Base-by-base conservation (phyloP, 2,797 vertebrate genomes). In the Chloroceryle amazona region DNA sequence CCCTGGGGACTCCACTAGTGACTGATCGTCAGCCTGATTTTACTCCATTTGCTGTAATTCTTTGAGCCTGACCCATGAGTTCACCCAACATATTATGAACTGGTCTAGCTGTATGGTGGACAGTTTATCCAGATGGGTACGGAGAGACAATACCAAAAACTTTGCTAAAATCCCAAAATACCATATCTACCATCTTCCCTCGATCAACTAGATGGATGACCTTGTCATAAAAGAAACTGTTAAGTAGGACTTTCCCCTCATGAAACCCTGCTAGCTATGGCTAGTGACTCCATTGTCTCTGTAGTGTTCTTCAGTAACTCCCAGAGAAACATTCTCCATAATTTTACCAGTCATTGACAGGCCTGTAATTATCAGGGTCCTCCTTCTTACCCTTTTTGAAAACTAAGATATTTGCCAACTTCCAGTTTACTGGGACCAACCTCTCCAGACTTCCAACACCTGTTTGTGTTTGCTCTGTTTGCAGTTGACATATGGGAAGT, bases 41-140 rank as follows among this genome's bases (percentile, higher is more conserved):
- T 44, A 51, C 49, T 22, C 41, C 6, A 35, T 51, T 51, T 66
- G 9, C 2, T 29, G 6, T 3, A 44, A 44, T 3, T 11, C 14
- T 51, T 31, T 35, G 13, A 44, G 6, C 4, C 26, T 2, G 3
- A 28, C 13, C 17, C 4, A 3, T 13, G 8, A 44, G 7, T 10
- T 86, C 18, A 68, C 9, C 5, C 14, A 68, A 8, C 0, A 1
- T 18, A n/a, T 13, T n/a, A n/a, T 33, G 18, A 19, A 28, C 8
- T 28, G 54, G 19, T 19, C 18, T 39, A 46, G n/a, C 10, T 68
- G 11, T 33, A 2, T 46, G 39, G 11, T n/a, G n/a, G 22, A 15
- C 26, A 71, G 3, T 25, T 54, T 62, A 5, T 62, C 13, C 15
- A 39, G 68, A 63, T 33, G 58, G 62, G 21, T 31, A 33, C 29